A percentile compares a stretch with the other conserved stretches of the same genome.
phyloP scores from a whole-genome alignment of 64 coral and sea anemone genomes.

The Orbicella faveolata region DNA sequence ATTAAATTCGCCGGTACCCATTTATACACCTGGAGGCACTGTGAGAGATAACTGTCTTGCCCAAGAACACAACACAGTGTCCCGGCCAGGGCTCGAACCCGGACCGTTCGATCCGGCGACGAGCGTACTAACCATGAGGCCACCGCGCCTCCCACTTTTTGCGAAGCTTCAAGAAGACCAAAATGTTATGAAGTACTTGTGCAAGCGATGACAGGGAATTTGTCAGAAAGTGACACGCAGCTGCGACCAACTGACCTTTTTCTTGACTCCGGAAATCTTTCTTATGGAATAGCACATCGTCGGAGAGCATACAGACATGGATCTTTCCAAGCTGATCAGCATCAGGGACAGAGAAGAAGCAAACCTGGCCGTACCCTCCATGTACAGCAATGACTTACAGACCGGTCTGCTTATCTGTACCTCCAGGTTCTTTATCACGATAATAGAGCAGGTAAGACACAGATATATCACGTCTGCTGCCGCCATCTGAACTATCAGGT shows the following conservation, averaged over 20 bases:
- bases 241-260: background rate
- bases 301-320: background rate
- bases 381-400: slow-evolving; percentile 6
- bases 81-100: too few species aligned
- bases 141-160: too few species aligned
- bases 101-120: too few species aligned
- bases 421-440: slow-evolving; percentile 18
- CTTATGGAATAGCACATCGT: slow-evolving; percentile 17
- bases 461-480: slow-evolving; percentile 12
- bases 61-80: too few species aligned
- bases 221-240: background rate
- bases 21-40: too few species aligned
- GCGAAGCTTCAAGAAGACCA: too few species aligned
- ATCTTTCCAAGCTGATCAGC: slow-evolving; percentile 16
- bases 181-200: too few species aligned
- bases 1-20: too few species aligned
- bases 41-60: too few species aligned
- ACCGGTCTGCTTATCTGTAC: background rate
- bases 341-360: slow-evolving; percentile 16
- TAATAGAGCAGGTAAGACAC: background rate
- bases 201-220: too few species aligned
- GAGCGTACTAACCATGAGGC: too few species aligned
- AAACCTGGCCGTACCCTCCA: slow-evolving; percentile 17
- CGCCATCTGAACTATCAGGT: slow-evolving; percentile 19
- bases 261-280: slow-evolving; percentile 7